Percentiles rank a stretch among this genome's conserved stretches.
phyloP scores from a whole-genome alignment of 1,140 invertebrate genomes.

The Ceratosolen solmsi region DNA sequence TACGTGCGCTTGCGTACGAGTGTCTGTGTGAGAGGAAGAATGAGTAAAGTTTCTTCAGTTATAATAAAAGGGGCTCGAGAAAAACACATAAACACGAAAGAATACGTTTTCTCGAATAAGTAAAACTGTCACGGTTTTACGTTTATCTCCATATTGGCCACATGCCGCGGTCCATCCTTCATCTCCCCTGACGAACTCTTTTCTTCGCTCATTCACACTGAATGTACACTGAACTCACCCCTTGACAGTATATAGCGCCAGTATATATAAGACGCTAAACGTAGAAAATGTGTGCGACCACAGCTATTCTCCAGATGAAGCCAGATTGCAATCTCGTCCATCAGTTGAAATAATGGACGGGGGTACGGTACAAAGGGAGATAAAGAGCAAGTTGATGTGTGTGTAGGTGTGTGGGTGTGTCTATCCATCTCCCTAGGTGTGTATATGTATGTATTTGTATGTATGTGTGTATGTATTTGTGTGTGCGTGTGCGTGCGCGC shows the following conservation, averaged over 20 bases:
- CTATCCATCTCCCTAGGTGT: too few species aligned
- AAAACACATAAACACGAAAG: constrained; percentile 49
- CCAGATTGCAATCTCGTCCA: constrained; percentile 63
- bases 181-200: constrained; percentile 16
- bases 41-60: constrained; percentile 7
- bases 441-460: too few species aligned
- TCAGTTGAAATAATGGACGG: constrained; percentile 1
- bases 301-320: constrained; percentile 59
- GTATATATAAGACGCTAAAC: constrained; percentile 18
- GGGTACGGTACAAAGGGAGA: too few species aligned
- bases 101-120: constrained; percentile 52
- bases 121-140: constrained; percentile 48
- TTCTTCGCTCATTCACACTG: neutral
- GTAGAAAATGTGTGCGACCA: constrained; percentile 15
- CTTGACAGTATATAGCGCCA: neutral
- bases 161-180: constrained; percentile 34
- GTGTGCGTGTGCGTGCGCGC: too few species aligned
- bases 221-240: neutral
- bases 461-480: too few species aligned
- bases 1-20: too few species aligned
- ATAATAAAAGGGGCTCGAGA: constrained; percentile 42
- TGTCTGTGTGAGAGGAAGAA: neutral
- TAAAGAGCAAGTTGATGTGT: too few species aligned
- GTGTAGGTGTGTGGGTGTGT: too few species aligned
- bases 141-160: constrained; percentile 50